Evolutionary conservation across 2,888 invertebrate genomes (phyloP).

Genomic region (Cheiracanthium punctorium): DNA sequence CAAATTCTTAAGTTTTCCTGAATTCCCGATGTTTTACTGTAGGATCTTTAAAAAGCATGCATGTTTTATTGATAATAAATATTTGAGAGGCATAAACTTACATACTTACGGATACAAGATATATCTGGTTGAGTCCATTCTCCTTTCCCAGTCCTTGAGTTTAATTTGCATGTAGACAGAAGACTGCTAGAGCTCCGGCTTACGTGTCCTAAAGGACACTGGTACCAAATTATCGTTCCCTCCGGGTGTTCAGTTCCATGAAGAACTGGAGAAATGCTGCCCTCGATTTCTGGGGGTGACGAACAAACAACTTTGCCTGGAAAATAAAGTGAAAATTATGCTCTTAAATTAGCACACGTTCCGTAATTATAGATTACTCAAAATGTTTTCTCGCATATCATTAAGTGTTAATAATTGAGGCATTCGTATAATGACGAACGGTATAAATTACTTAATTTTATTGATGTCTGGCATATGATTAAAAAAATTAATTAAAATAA

Average conservation of each 20-base stretch:
- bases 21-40: no score
- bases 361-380: no score
- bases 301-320: slow-evolving; percentile 19
- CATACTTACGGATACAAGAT: slow-evolving; percentile 40
- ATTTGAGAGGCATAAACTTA: background rate
- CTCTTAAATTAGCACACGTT: no score
- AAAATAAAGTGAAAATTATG: background rate
- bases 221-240: slow-evolving; percentile 18
- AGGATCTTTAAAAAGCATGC: no score
- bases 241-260: background rate
- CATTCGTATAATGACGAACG: no score
- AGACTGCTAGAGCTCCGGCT: background rate
- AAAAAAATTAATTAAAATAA: no score
- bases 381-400: no score
- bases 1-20: no score
- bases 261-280: background rate
- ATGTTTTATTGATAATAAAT: no score
- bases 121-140: slow-evolving; percentile 25
- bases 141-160: background rate
- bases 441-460: no score
- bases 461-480: no score
- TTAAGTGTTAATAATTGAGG: no score
- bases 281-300: background rate
- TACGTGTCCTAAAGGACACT: slow-evolving; percentile 34
- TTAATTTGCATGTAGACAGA: background rate